Evolutionary conservation across 2,888 invertebrate genomes (phyloP).

Genomic region (Encarsia formosa): DNA sequence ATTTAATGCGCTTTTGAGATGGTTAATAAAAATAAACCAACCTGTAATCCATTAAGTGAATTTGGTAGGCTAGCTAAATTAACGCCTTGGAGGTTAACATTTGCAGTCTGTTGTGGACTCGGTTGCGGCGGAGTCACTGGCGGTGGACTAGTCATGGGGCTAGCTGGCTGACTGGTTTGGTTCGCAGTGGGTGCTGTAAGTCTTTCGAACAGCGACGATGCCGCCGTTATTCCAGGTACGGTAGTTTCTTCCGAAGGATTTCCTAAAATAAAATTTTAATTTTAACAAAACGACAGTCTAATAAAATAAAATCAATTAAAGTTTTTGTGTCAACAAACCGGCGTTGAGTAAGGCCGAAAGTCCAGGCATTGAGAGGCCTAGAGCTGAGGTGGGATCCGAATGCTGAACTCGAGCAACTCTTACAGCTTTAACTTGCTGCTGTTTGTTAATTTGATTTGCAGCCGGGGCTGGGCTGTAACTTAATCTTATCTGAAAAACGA

Average conservation of each 20-base stretch:
- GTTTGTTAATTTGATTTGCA: slow-evolving; percentile 45
- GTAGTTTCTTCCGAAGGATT: slow-evolving; percentile 61
- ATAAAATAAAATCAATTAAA: background rate
- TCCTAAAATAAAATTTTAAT: slow-evolving; percentile 37
- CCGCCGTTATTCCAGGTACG: slow-evolving; percentile 55
- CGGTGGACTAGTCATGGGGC: slow-evolving; percentile 61
- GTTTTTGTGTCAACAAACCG: slow-evolving; percentile 29
- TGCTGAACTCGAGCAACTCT: slow-evolving; percentile 53
- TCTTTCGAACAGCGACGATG: slow-evolving; percentile 55
- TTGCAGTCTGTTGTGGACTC: slow-evolving; percentile 40
- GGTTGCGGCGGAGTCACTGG: slow-evolving; percentile 34
- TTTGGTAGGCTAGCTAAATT: slow-evolving; percentile 67
- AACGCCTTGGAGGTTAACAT: slow-evolving; percentile 64
- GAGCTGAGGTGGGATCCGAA: slow-evolving; percentile 50
- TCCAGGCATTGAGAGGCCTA: slow-evolving; percentile 58
- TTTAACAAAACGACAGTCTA: background rate
- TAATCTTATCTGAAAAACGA: slow-evolving; percentile 40
- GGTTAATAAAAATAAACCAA: too few relatives aligned
- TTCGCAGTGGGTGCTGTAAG: slow-evolving; percentile 51
- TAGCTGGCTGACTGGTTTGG: slow-evolving; percentile 49
- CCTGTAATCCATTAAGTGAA: slow-evolving; percentile 68
- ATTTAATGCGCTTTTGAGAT: background rate
- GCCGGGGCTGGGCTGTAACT: slow-evolving; percentile 47
- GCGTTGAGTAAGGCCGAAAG: slow-evolving; percentile 59
- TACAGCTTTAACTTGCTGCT: slow-evolving; percentile 52